A percentile compares a stretch with the other conserved stretches of the same genome.
Conservation (phyloP, 1,140 invertebrate species). For the Globodera rostochiensis region DNA sequence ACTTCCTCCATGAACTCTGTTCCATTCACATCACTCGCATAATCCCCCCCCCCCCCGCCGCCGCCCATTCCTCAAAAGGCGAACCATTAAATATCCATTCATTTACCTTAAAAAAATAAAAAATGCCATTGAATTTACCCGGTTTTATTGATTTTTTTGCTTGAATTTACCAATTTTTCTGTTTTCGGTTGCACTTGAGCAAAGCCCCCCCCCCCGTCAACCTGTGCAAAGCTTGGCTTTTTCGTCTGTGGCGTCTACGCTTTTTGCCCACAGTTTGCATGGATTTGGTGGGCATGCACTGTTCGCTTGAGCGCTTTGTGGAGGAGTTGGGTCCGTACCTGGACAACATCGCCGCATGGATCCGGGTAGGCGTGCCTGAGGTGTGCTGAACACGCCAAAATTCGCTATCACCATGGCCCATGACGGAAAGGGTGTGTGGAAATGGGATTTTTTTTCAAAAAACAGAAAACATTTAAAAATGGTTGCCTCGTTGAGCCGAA, state of each 20-base stretch:
- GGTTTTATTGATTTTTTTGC: not conserved
- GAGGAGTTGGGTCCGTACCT: constrained; percentile 69
- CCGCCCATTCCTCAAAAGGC: no score
- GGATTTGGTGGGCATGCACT: constrained; percentile 34
- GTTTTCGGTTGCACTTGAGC: constrained; percentile 23
- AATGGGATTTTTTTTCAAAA: not conserved
- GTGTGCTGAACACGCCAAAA: not conserved
- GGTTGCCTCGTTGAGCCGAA: not conserved
- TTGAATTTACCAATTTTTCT: not conserved
- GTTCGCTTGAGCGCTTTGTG: constrained; percentile 32
- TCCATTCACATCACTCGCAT: no score
- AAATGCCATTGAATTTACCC: not conserved
- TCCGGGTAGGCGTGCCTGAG: constrained; percentile 63
- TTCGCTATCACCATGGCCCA: not conserved
- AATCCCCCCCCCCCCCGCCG: no score
- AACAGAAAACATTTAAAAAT: not conserved
- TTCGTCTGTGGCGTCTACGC: constrained; percentile 21
- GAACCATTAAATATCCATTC: no score
- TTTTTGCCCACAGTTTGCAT: constrained; percentile 32
- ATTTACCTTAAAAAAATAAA: no score
- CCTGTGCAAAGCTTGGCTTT: constrained; percentile 21
- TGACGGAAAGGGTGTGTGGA: not conserved
- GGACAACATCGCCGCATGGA: constrained; percentile 73
- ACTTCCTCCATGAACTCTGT: no score
- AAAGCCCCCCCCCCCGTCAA: constrained; percentile 16